Conservation (phyloP, 2,113 vertebrate species). For the Bubo scandiacus region DNA sequence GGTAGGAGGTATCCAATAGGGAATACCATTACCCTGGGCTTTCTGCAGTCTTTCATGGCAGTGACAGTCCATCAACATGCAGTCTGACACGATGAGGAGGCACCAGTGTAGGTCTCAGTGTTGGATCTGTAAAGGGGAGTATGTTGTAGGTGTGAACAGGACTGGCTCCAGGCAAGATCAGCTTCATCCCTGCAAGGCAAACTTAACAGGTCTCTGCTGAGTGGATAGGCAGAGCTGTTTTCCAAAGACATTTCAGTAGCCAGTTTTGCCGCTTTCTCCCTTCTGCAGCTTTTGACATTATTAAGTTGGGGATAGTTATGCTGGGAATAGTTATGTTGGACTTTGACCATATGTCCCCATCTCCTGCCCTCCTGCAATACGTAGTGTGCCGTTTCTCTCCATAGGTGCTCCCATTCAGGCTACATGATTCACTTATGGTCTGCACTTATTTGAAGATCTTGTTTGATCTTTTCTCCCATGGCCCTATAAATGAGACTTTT, state of each 20-base stretch:
- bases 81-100: not conserved
- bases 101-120: not conserved
- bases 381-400: accelerated
- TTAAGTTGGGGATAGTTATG: not conserved
- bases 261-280: not conserved
- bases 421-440: accelerated
- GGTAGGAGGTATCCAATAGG: not conserved
- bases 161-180: not conserved
- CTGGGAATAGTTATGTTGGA: not conserved
- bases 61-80: not conserved
- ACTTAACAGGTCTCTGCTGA: not conserved
- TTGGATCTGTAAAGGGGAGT: not conserved
- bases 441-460: not conserved
- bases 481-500: not conserved
- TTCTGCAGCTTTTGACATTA: not conserved
- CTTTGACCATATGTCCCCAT: not conserved
- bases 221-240: not conserved
- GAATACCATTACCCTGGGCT: not conserved
- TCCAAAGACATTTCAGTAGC: not conserved
- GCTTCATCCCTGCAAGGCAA: not conserved
- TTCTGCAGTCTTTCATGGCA: not conserved
- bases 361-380: not conserved
- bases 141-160: not conserved
- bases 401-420: not conserved
- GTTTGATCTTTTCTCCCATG: not conserved